Conservation (phyloP, 2,797 vertebrate genomes). For the Alosa sapidissima region DNA sequence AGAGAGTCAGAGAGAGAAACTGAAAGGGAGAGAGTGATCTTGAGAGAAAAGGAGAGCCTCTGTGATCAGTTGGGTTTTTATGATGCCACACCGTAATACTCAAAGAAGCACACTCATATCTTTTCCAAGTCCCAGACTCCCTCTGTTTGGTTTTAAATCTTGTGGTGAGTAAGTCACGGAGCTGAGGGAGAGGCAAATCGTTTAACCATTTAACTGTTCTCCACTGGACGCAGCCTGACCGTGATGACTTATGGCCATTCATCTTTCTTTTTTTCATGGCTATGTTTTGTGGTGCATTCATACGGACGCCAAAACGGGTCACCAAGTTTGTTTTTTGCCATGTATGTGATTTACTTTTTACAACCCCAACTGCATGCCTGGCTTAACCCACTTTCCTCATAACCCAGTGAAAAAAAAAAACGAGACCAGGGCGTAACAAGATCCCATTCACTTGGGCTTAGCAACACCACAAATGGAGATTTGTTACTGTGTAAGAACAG, state of each 20-base stretch:
- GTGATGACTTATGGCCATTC: neutral
- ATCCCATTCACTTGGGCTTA: slow-evolving; percentile 23
- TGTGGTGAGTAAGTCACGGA: neutral
- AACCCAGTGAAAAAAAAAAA: slow-evolving; percentile 2
- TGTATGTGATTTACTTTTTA: slow-evolving; percentile 17
- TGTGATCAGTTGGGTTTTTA: neutral
- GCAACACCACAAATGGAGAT: slow-evolving; percentile 50
- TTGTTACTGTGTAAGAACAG: slow-evolving; percentile 42
- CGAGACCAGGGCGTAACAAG: neutral
- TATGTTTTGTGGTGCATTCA: slow-evolving; percentile 9
- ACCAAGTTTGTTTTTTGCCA: slow-evolving; percentile 18
- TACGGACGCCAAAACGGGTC: neutral
- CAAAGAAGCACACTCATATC: neutral
- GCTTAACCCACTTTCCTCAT: slow-evolving; percentile 11
- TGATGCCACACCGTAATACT: neutral
- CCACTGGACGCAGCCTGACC: neutral
- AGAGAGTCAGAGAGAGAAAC: neutral
- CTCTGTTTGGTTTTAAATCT: slow-evolving; percentile 20
- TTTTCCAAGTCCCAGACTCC: neutral
- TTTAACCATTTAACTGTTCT: slow-evolving; percentile 15
- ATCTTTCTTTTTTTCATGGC: neutral
- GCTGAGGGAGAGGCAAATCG: neutral
- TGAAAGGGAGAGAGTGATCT: neutral
- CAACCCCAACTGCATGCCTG: slow-evolving; percentile 4
- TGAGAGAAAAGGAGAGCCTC: neutral